Evolutionary conservation across 53 echinoderm and acorn worm genomes (phyloP), one percentile per base, ranked within the genome.

Genomic region (Patiria pectinifera): DNA sequence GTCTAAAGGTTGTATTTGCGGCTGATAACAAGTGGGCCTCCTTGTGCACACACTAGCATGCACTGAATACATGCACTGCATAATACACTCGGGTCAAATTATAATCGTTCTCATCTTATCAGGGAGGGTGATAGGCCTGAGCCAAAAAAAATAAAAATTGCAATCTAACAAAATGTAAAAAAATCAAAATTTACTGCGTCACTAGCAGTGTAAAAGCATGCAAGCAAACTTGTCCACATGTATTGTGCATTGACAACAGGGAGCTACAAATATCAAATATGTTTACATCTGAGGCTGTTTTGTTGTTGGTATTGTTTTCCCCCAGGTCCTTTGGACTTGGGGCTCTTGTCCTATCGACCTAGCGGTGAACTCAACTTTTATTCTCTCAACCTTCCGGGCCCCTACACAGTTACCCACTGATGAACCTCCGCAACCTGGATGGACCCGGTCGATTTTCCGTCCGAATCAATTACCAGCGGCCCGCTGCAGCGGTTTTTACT

Each of bases 1-100:
- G 71, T 87, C 87, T 77, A 87, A 87, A 76, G 87, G 87, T 76
- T 87, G 23, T 87, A 72, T 87, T 87, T 87, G 87, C 78, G 2
- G 6, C 23, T 14, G 58, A 44, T 87, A 86, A 60, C 16, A 60
- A 35, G 59, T 23, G 45, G 62, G 78, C 35, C n/a, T 47, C 15
- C 72, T 24, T 60, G 87, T 77, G 77, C 62, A 45, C 71, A 87
- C 74, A 59, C 26, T 60, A 14, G 59, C 59, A 58, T 87, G 71
- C 26, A 53, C 53, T 53, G 53, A 53, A 53, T 53, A 53, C 53
- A 53, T 53, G 53, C 53, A 53, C 35, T 5, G 53, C 53, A 53
- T 53, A 53, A 59, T 26, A 76, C 53, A 11, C 75, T 76, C 24
- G 21, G 69, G 69, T 85, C 60, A 45, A 85, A 70, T 85, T 3